Evolutionary conservation across 2,888 invertebrate species (phyloP), one percentile per base, ranked within the genome.

Genomic region (Amphipoea oculea): DNA sequence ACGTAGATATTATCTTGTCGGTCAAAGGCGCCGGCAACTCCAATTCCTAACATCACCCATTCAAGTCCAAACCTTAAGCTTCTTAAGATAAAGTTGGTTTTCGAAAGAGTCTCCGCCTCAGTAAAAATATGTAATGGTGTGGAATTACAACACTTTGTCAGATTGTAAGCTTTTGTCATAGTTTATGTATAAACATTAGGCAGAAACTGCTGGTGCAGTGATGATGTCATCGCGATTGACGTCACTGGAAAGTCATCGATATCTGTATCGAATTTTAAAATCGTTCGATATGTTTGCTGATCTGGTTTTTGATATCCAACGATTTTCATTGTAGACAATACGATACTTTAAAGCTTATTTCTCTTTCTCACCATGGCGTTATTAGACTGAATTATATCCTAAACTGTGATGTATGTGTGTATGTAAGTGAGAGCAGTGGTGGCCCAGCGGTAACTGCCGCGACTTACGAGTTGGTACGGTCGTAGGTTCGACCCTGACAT

Each of bases 71-170:
- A 91, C 92, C 88, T 83, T 92, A 91, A 63, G 0, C 0, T 9
- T 1, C 9, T 74, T 12, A 60, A 4, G 40, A 88, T 90, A 93
- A 86, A 88, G 90, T 78, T 84, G 74, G 71, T 65, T 84, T 86
- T 90, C 60, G 68, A 40, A 40, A 45, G 42, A 68, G 71, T 68
- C 11, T 17, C 72, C 54, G 42, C 57, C 60, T 14, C 45, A 89
- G 89, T 92, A 94, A 93, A 93, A 93, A 94, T 94, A 93, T 93
- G 93, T 96, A 96, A 96, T 95, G 96, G 96, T 94, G 96, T 94
- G 94, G 95, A 92, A 94, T 95, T 95, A 96, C 96, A 95, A 96
- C 95, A 96, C 95, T 95, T 95, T 96, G 96, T 95, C 94, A 93
- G 93, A 94, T 95, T 94, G 94, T 96, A 93, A 94, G 94, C 95